Percentiles rank a stretch among this genome's conserved stretches.
Conservation (phyloP, 2,113 vertebrate species). For the Brachypteracias leptosomus region DNA sequence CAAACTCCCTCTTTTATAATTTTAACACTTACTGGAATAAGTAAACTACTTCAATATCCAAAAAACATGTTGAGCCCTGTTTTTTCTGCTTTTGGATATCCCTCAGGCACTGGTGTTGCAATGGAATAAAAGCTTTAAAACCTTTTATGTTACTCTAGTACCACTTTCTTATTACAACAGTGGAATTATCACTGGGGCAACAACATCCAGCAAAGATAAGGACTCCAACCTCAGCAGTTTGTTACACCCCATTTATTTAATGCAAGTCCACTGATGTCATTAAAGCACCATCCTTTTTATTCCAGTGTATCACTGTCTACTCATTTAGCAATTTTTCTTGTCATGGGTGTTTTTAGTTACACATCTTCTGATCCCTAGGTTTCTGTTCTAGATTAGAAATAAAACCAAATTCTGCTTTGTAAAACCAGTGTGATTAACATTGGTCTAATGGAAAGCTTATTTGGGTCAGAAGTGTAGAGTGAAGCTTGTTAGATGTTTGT, state of each 20-base stretch:
- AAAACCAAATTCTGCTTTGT: background rate
- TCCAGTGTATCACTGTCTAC: background rate
- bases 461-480: background rate
- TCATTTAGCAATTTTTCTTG: background rate
- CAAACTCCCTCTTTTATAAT: background rate
- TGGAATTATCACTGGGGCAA: background rate
- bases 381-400: background rate
- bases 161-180: background rate
- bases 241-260: background rate
- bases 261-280: background rate
- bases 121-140: background rate
- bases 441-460: background rate
- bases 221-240: background rate
- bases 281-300: background rate
- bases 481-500: background rate
- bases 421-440: background rate
- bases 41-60: background rate
- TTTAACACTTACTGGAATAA: background rate
- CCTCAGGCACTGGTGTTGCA: background rate
- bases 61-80: background rate
- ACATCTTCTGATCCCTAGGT: background rate
- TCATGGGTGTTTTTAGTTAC: background rate
- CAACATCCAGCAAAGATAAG: background rate
- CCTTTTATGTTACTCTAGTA: background rate
- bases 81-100: background rate